Evolutionary conservation across 1,140 invertebrate genomes (phyloP), one percentile per base, ranked within the genome.

Genomic region (Sitobion miscanthi): DNA sequence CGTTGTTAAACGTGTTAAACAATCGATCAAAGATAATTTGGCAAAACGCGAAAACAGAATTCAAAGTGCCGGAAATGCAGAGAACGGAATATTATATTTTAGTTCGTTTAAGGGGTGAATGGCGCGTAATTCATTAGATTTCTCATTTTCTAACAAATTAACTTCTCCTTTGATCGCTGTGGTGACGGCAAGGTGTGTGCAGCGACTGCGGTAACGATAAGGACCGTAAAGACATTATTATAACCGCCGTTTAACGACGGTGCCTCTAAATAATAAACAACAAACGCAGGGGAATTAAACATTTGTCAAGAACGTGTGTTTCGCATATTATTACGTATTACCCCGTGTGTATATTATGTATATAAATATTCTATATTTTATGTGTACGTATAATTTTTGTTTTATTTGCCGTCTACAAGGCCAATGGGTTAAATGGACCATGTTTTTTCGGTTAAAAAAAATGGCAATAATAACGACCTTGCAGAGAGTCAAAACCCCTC

Each of bases 251-350:
- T 69, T 91, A 77, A 77, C 69, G 35, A 47, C 45, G 23, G 30
- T 42, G 47, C 52, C 52, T 25, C 62, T 90, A 90, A 90, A 90
- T 69, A 69, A 90, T 45, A 90, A 90, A 90, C 35, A 62, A 82
- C 57, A 49, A 69, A 82, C 45, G 62, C 87, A 21, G 54, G 77
- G 47, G 47, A 92, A 92, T 92, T 85, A 49, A 92, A 92, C 91
- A 92, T 92, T 92, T 92, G 91, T 92, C 91, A 92, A 92, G 14
- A 92, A 85, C 91, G 69, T 92, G 62, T 54, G 77, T 92, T 57
- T 90, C 62, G 88, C 88, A 90, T 90, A 62, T 90, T 77, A n/a
- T 77, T 90, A 30, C 57, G 25, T 90, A 57, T 38, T 57, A 17
- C 30, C 6, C 47, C 30, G 1, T n/a, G 6, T 49, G 45, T 35